These are phyloP conservation scores for Urocitellus parryii DNA, from an alignment of 2,113 vertebrate genomes.

Conservation along the genomic window DNA sequence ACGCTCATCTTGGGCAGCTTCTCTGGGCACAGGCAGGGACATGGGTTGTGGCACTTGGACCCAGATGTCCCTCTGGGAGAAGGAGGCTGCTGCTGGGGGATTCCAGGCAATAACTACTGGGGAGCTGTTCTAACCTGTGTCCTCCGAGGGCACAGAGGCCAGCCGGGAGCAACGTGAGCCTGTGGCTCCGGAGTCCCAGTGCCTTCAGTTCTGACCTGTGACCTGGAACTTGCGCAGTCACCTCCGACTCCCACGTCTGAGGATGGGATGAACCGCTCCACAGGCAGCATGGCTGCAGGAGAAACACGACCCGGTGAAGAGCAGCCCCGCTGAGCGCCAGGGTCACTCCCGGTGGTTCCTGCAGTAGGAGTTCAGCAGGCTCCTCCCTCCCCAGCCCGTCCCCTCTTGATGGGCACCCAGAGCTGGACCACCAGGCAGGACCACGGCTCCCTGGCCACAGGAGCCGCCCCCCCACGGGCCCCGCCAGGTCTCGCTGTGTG, in stretches of 20 bases:
- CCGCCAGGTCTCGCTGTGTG: fast-evolving
- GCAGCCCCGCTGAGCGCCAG: too few relatives aligned
- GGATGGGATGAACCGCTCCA: background rate
- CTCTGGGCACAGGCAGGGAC: fast-evolving
- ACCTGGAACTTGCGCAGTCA: background rate
- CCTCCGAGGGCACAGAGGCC: background rate
- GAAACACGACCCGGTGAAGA: fast-evolving
- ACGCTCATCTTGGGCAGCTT: too few relatives aligned
- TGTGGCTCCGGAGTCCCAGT: background rate
- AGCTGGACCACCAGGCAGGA: fast-evolving
- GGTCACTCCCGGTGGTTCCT: too few relatives aligned
- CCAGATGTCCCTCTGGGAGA: background rate
- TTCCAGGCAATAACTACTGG: fast-evolving
- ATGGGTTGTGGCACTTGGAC: fast-evolving
- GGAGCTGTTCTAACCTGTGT: background rate
- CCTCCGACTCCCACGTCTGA: background rate
- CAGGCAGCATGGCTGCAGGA: fast-evolving
- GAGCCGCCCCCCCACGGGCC: fast-evolving
- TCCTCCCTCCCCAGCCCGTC: fast-evolving
- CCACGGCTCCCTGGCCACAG: fast-evolving
- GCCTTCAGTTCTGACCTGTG: background rate
- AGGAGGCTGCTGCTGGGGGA: background rate
- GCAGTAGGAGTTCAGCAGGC: too few relatives aligned
- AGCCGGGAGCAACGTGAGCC: fast-evolving
- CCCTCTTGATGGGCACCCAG: fast-evolving